These are phyloP conservation scores for Eristalis arbustorum DNA, from an alignment of 2,888 invertebrate species.

Conservation along the genomic window DNA sequence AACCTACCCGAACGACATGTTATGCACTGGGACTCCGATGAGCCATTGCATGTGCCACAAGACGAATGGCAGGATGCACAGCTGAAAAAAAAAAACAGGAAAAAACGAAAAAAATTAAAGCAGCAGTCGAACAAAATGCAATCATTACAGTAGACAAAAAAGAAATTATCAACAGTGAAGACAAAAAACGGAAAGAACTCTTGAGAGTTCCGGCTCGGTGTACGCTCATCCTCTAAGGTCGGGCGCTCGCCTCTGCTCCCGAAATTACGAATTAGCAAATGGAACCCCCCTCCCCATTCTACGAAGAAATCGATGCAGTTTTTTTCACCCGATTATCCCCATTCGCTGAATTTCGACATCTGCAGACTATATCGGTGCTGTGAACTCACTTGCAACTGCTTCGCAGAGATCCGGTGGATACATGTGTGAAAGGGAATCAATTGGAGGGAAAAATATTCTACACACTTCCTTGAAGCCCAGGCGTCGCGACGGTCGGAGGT, in stretches of 20 bases:
- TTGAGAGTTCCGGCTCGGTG: slow-evolving; percentile 19
- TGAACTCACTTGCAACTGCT: neutral
- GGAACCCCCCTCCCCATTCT: neutral
- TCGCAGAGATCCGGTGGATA: neutral
- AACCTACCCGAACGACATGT: slow-evolving; percentile 88
- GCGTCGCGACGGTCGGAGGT: neutral
- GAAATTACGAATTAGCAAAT: slow-evolving; percentile 33
- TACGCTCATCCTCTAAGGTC: slow-evolving; percentile 10
- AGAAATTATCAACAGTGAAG: slow-evolving; percentile 20
- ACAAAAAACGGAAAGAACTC: slow-evolving; percentile 23
- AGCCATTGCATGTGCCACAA: slow-evolving; percentile 90
- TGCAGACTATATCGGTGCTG: neutral
- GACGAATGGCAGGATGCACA: slow-evolving; percentile 89
- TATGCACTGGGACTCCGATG: slow-evolving; percentile 89
- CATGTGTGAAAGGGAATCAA: neutral
- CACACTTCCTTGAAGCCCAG: neutral
- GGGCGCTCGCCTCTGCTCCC: neutral
- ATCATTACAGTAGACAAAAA: slow-evolving; percentile 57
- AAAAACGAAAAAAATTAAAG: slow-evolving; percentile 39
- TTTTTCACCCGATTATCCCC: neutral
- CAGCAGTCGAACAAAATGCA: slow-evolving; percentile 61
- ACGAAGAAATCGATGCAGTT: neutral
- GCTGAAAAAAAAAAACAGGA: slow-evolving; percentile 77
- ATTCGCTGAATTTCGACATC: neutral
- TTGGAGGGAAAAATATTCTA: neutral